These are phyloP conservation scores for Drosophila kurseongensis DNA, from an alignment of 1,140 invertebrate species.

Conservation along the genomic window DNA sequence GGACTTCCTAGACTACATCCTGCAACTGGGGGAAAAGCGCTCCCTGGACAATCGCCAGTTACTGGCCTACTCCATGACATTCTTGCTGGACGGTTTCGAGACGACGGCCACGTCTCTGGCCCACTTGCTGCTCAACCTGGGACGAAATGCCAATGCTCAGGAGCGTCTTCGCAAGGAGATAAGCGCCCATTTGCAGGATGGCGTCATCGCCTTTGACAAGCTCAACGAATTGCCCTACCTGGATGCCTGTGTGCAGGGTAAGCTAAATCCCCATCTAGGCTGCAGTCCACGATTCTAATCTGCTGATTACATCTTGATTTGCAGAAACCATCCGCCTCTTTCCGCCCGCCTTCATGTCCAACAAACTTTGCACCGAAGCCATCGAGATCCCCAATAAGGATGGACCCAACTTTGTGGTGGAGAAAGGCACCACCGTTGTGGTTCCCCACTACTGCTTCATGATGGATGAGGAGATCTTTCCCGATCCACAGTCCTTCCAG, in stretches of 20 bases:
- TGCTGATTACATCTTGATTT: not conserved
- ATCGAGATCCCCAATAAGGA: conserved; percentile 63
- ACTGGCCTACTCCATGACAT: conserved; percentile 63
- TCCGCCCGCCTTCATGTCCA: conserved; percentile 34
- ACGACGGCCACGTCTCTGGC: conserved; percentile 65
- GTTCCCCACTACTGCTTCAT: conserved; percentile 86
- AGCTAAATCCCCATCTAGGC: not conserved
- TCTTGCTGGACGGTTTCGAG: conserved; percentile 76
- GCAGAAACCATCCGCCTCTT: conserved; percentile 63
- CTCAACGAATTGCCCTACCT: conserved; percentile 64
- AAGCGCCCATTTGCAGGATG: conserved; percentile 42
- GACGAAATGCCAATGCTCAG: conserved; percentile 42
- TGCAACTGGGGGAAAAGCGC: conserved; percentile 74
- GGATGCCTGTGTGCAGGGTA: conserved; percentile 73
- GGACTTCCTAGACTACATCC: conserved; percentile 83
- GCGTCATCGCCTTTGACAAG: conserved; percentile 57
- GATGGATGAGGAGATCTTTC: conserved; percentile 87
- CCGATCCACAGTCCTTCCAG: conserved; percentile 89
- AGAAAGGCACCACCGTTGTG: conserved; percentile 85
- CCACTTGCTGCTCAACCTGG: conserved; percentile 55
- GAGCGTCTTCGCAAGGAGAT: conserved; percentile 78
- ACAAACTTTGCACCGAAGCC: conserved; percentile 62
- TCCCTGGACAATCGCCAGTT: conserved; percentile 44
- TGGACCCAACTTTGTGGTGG: conserved; percentile 45
- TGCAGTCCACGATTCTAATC: not conserved